Evolutionary conservation across 1,140 invertebrate genomes (phyloP).

Genomic region (Globodera ellingtonae): DNA sequence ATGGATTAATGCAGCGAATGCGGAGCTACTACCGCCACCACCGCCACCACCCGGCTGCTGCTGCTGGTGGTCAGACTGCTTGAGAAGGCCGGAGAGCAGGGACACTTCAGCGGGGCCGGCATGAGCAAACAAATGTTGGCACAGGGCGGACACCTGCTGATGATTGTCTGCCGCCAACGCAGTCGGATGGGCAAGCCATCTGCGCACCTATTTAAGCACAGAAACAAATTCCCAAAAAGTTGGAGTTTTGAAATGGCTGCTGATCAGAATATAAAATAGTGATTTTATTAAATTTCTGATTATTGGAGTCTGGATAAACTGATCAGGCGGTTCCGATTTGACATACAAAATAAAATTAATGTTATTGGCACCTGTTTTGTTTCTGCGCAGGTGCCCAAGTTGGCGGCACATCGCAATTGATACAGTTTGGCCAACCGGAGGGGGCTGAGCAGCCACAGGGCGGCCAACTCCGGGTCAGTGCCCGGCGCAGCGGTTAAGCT

Average conservation of each 20-base stretch:
- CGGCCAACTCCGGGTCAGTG: constrained; percentile 55
- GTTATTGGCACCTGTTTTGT: constrained; percentile 44
- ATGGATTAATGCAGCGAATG: constrained; percentile 39
- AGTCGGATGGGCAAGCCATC: constrained; percentile 54
- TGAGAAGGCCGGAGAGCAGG: constrained; percentile 52
- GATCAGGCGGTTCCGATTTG: too few relatives aligned
- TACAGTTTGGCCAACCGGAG: constrained; percentile 58
- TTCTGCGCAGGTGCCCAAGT: constrained; percentile 54
- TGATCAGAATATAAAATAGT: too few relatives aligned
- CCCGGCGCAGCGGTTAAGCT: constrained; percentile 37
- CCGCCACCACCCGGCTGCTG: constrained; percentile 38
- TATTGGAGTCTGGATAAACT: too few relatives aligned
- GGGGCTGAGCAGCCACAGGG: constrained; percentile 61
- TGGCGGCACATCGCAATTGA: constrained; percentile 60
- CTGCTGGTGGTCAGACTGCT: constrained; percentile 29
- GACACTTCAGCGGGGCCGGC: constrained; percentile 47
- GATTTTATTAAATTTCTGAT: too few relatives aligned
- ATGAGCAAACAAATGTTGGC: constrained; percentile 60
- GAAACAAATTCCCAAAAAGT: constrained; percentile 13
- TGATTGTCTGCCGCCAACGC: constrained; percentile 58
- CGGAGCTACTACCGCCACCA: neutral
- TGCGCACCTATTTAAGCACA: constrained; percentile 39
- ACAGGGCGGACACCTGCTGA: constrained; percentile 63
- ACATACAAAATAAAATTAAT: too few relatives aligned
- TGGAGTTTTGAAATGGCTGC: too few relatives aligned